Evolutionary conservation across 2,797 vertebrate genomes (phyloP).

Genomic region (Tragelaphus eurycerus): DNA sequence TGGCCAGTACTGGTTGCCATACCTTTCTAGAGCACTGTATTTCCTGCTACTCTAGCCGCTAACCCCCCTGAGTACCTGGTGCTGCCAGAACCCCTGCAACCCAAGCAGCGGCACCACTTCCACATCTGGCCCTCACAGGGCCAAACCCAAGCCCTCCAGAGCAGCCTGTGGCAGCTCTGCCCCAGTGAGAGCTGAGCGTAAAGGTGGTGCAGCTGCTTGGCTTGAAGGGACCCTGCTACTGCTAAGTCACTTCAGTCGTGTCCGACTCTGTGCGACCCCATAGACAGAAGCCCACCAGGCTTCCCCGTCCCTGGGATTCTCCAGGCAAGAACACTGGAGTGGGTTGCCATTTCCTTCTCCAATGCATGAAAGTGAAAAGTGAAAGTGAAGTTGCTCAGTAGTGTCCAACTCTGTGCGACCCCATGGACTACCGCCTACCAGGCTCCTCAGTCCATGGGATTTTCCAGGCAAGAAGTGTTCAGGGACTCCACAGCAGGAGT

Average conservation of each 20-base stretch:
- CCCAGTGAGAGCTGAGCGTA: not conserved
- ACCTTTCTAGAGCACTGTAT: not conserved
- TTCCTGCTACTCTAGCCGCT: accelerated
- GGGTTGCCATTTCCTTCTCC: too few species aligned
- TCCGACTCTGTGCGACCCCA: too few species aligned
- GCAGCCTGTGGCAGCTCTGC: not conserved
- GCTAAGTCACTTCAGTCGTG: too few species aligned
- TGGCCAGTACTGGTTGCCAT: not conserved
- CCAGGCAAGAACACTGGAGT: too few species aligned
- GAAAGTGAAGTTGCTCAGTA: too few species aligned
- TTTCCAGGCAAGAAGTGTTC: not conserved
- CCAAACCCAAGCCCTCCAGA: not conserved
- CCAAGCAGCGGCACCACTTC: not conserved
- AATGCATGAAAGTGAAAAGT: too few species aligned
- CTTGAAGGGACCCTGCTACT: not conserved
- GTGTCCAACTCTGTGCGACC: too few species aligned
- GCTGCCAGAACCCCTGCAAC: not conserved
- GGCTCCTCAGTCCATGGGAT: too few species aligned
- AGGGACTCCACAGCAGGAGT: not conserved
- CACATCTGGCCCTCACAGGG: not conserved
- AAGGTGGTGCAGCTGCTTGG: not conserved
- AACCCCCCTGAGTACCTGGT: not conserved
- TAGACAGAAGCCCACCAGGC: too few species aligned
- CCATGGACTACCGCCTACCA: too few species aligned
- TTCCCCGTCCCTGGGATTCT: too few species aligned